phyloP scores from a whole-genome alignment of 2,888 invertebrate species.

The Dorcus hopei region DNA sequence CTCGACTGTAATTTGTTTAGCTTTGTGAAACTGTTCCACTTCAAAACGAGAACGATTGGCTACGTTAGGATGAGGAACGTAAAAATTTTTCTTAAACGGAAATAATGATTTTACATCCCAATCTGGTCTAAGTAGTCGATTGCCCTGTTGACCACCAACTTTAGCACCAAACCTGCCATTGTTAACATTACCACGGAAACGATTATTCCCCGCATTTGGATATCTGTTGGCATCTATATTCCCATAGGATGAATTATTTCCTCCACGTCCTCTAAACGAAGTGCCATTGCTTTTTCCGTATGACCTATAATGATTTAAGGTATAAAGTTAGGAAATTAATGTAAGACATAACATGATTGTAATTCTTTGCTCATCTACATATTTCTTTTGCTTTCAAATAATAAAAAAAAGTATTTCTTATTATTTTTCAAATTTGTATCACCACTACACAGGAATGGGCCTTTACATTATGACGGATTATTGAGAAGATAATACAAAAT shows the following conservation, averaged over 20 bases:
- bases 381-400: no score
- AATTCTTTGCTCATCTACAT: no score
- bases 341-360: no score
- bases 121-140: slow-evolving; percentile 74
- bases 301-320: slow-evolving; percentile 5
- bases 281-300: slow-evolving; percentile 12
- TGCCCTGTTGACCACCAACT: slow-evolving; percentile 68
- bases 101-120: slow-evolving; percentile 82
- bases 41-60: slow-evolving; percentile 62
- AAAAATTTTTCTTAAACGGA: slow-evolving; percentile 92
- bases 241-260: slow-evolving; percentile 16
- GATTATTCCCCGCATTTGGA: slow-evolving; percentile 51
- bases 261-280: slow-evolving; percentile 19
- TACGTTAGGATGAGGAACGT: slow-evolving; percentile 77
- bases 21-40: slow-evolving; percentile 73
- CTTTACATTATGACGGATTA: no score
- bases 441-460: no score
- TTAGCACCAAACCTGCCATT: slow-evolving; percentile 45
- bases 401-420: no score
- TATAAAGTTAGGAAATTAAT: no score
- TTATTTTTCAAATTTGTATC: no score
- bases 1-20: slow-evolving; percentile 84
- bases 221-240: slow-evolving; percentile 26
- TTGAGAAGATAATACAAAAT: no score
- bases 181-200: slow-evolving; percentile 39